Base-by-base conservation (phyloP, 2,113 vertebrate species). In the Notarius lentiginosus region DNA sequence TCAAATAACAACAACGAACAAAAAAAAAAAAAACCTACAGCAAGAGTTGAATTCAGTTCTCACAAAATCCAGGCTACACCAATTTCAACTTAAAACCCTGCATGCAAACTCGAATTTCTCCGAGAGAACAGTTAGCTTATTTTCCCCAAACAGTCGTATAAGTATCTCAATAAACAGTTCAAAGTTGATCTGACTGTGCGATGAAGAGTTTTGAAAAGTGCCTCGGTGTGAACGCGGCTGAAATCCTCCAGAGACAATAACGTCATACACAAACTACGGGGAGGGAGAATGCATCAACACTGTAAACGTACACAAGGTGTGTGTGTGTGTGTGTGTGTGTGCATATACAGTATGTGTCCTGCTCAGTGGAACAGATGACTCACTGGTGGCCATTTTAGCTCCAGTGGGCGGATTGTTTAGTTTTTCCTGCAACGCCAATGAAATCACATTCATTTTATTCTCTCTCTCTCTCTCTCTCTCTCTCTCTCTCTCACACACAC, bases 371-470 rank as follows among this genome's bases (percentile, higher is more conserved):
- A 79, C 7, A 61, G 18, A 81, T 81, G 79, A 81, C 79, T 81
- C 79, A 81, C 22, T 81, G 56, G 56, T 81, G 58, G 56, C 56
- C 79, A 81, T 81, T 81, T 81, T 81, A 41, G 79, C 79, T 56
- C 79, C 24, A 20, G 79, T 81, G 79, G 79, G 79, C 14, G 79
- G 56, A 61, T 81, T 81, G 56, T 81, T 81, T 81, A 41, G 56
- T 61, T 30, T 81, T 81, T 81, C 30, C 79, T 81, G 79, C 79
- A 81, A 81, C 47, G 10, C 55, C 79, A 81, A 81, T 61, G 56
- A 81, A 81, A 81, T 61, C 27, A 20, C 79, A 81, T 61, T 81
- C 47, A 60, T 58, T 61, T 61, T 60, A 61, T 61, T 55, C 34
- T 70, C n/a, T 68, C 11, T 68, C n/a, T 68, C 4, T 68, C n/a